Evolutionary conservation across 2,797 vertebrate species (phyloP), one percentile per base, ranked within the genome.

Genomic region (Phoebastria nigripes): DNA sequence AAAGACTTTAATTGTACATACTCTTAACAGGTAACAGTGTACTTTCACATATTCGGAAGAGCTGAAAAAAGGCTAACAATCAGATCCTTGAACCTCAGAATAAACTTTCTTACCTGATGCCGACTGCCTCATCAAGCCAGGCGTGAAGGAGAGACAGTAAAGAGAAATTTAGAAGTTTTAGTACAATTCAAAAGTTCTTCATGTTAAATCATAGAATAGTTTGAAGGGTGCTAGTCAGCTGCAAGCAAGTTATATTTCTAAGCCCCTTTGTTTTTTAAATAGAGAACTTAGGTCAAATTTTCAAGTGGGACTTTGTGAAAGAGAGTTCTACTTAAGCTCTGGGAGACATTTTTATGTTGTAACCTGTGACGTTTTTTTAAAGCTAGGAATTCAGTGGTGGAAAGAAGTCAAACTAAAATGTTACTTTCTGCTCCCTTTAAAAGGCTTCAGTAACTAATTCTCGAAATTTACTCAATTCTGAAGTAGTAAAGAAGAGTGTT

Each of bases 21-120:
- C 6, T 85, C 46, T 81, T 54, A 58, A 82, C 24, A 76, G 37
- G 10, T 84, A 89, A 94, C 41, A 66, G 4, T 13, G 8, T 67
- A 89, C 22, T 61, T 85, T 29, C 65, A 92, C 39, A 91, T 81
- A 89, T 71, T 67, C 2, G 74, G 59, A 80, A 79, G 31, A 89
- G 74, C 26, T 87, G 41, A 80, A 63, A 66, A 70, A 70, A 67
- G 41, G 22, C 31, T 47, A 90, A 49, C 37, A 91, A 54, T 79
- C 46, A 79, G 54, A 82, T 66, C 25, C 51, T 71, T 78, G 25
- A 83, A 94, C 18, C 47, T 92, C 71, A 90, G 74, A 92, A 95
- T 81, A 93, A 91, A 56, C 86, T 88, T 92, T 97, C 99, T 99
- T 98, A 99, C 99, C 99, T 99, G 98, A 80, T 96, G 97, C 90